Percentiles rank a stretch among this genome's conserved stretches.
Evolutionary conservation across 2,797 vertebrate species (phyloP).

Genomic region (Vireo griseus): DNA sequence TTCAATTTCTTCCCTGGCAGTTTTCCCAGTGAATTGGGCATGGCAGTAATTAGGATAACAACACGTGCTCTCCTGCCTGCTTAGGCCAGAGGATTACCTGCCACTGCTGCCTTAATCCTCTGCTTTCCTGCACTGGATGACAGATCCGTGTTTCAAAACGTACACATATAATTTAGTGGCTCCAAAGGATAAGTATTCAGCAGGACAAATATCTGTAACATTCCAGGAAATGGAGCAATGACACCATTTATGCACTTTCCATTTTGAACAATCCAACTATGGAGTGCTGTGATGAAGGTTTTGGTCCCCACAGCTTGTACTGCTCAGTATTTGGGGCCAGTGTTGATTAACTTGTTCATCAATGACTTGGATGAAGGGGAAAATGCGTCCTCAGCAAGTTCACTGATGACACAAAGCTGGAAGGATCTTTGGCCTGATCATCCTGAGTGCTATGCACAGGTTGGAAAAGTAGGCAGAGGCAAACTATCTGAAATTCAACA

Average conservation of each 20-base stretch:
- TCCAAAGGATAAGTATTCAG: neutral
- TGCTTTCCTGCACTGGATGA: neutral
- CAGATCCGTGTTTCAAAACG: fast-evolving
- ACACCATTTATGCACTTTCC: neutral
- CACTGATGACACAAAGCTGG: neutral
- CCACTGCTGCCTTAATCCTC: neutral
- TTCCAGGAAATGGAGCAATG: neutral
- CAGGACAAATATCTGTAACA: neutral
- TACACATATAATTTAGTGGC: neutral
- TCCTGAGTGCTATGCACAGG: too few species aligned
- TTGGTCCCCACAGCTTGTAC: neutral
- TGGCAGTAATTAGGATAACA: neutral
- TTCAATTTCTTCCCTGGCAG: neutral
- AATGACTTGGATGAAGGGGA: neutral
- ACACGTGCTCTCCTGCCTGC: neutral
- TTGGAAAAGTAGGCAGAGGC: neutral
- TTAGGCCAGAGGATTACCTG: neutral
- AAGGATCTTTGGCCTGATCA: neutral
- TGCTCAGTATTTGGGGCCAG: fast-evolving
- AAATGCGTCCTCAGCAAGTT: neutral
- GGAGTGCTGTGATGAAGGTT: neutral
- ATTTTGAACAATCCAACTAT: neutral
- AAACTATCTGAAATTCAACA: neutral
- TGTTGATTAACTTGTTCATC: neutral
- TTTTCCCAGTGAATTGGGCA: neutral